Evolutionary conservation across 2,113 vertebrate genomes (phyloP), one percentile per base, ranked within the genome.

Genomic region (Phasianus colchicus): DNA sequence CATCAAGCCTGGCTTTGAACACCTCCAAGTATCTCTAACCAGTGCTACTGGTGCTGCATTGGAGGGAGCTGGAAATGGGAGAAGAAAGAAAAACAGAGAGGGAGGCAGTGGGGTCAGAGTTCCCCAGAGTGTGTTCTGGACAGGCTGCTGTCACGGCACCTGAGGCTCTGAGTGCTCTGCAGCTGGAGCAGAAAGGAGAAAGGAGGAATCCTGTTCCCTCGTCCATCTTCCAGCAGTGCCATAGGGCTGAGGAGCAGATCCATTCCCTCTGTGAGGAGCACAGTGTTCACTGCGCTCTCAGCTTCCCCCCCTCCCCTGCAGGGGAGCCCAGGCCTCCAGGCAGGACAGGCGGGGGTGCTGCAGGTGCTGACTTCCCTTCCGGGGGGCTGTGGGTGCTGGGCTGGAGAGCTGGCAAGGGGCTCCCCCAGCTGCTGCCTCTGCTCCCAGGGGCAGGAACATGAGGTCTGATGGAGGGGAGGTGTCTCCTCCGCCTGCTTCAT

Each of bases 31-130:
- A 24, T 29, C 3, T 30, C 24, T 27, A 40, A 29, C n/a, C 20
- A 18, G 5, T 30, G 29, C 52, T 42, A 52, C n/a, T 45, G 25
- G 40, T 36, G 43, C 8, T 48, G 42, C 40, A 50, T 45, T 13
- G 21, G 29, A 47, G 32, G 25, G 15, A 14, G 18, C 34, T 43
- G 45, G 20, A 45, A 30, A 42, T 5, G 58, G 55, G 25, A 32
- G 18, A 48, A 22, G 17, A 27, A 15, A 22, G 18, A 1, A 1
- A 22, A 32, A 4, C 16, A 34, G 13, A 4, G 5, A 3, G 19
- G 77, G 11, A 19, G 9, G 48, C 47, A 38, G 69, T 38, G 54
- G 20, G n/a, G 63, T 36, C 20, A 2, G 6, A 2, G 6, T 79
- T 88, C 58, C 58, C 66, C 36, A 9, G 20, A 54, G 34, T 9